Conservation (phyloP, 1,140 invertebrate species). For the Onthophagus taurus region DNA sequence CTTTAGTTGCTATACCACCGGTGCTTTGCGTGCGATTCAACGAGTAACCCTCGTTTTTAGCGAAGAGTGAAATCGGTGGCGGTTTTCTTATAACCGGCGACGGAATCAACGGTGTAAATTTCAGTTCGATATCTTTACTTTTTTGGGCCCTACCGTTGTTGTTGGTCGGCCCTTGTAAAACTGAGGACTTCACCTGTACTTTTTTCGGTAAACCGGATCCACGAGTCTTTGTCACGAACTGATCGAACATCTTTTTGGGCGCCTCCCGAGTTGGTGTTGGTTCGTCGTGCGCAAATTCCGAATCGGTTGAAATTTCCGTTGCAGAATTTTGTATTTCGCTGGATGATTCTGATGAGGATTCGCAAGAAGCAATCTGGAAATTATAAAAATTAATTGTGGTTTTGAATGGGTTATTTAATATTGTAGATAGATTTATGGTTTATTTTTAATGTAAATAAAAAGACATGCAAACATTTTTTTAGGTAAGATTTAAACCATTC, state of each 20-base stretch:
- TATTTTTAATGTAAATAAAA: too few species aligned
- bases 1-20: conserved; percentile 75
- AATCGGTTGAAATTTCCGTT: conserved; percentile 85
- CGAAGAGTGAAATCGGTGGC: conserved; percentile 35
- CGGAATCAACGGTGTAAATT: conserved; percentile 43
- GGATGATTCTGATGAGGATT: conserved; percentile 53
- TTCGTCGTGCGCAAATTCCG: conserved; percentile 78
- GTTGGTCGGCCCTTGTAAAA: conserved; percentile 26
- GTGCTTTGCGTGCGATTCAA: conserved; percentile 74
- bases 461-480: too few species aligned
- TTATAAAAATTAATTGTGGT: neutral
- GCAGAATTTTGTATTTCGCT: conserved; percentile 69
- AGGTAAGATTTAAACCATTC: too few species aligned
- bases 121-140: conserved; percentile 37
- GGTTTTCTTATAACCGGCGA: conserved; percentile 33
- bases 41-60: conserved; percentile 58
- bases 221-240: conserved; percentile 43
- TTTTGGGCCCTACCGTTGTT: conserved; percentile 15
- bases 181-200: conserved; percentile 46
- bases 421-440: too few species aligned
- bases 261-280: conserved; percentile 57
- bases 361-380: conserved; percentile 59
- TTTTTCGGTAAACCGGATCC: conserved; percentile 44
- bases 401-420: too few species aligned
- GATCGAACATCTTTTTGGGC: conserved; percentile 55